Evolutionary conservation across 2,113 vertebrate genomes (phyloP).

Genomic region (Connochaetes taurinus): DNA sequence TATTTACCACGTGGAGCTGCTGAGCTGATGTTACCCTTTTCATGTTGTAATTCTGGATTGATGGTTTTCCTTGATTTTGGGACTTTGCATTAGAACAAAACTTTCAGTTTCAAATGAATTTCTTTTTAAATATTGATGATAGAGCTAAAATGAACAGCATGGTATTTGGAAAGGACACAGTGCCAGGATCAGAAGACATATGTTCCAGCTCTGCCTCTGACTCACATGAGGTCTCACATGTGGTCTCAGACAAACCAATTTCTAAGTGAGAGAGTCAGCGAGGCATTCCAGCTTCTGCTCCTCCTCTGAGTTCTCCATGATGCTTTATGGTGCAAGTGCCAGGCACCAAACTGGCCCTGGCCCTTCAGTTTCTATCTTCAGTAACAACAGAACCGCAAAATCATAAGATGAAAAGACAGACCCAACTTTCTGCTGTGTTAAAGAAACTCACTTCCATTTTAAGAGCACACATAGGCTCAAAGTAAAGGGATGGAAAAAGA

Average conservation of each 20-base stretch:
- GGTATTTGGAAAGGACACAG: not conserved
- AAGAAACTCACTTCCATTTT: not conserved
- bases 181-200: not conserved
- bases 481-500: not conserved
- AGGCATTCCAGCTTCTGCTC: not conserved
- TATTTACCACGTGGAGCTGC: not conserved
- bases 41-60: not conserved
- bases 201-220: not conserved
- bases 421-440: not conserved
- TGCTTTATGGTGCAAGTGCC: not conserved
- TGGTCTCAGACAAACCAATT: not conserved
- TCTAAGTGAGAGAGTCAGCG: not conserved
- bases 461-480: not conserved
- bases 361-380: not conserved
- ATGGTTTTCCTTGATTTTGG: not conserved
- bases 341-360: not conserved
- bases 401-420: not conserved
- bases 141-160: not conserved
- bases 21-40: not conserved
- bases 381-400: not conserved
- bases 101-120: not conserved
- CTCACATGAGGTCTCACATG: not conserved
- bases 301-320: not conserved
- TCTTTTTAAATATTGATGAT: not conserved
- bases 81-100: not conserved